phyloP scores from a whole-genome alignment of 2,113 vertebrate species.

The Ceyx cyanopectus region DNA sequence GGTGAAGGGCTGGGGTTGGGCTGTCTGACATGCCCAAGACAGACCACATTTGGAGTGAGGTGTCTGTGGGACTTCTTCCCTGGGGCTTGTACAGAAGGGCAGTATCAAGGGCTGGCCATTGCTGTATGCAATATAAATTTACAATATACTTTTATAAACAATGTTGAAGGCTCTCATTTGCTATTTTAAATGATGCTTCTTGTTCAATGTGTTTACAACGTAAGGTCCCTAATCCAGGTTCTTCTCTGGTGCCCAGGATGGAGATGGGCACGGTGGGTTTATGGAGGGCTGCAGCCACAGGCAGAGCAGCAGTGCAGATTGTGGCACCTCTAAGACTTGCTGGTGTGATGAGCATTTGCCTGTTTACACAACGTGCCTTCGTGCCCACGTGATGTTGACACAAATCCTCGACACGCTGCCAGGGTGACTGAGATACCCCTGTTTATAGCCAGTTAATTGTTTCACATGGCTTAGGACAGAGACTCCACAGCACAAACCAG shows the following conservation, averaged over 20 bases:
- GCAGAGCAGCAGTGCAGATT: accelerated
- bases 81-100: background rate
- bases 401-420: background rate
- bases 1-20: background rate
- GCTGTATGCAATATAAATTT: background rate
- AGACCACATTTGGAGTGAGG: background rate
- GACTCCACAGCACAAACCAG: background rate
- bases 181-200: background rate
- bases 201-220: background rate
- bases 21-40: accelerated
- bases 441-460: background rate
- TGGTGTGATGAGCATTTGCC: accelerated
- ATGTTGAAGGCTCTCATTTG: accelerated
- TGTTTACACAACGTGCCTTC: background rate
- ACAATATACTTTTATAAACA: background rate
- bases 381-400: background rate
- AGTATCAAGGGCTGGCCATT: background rate
- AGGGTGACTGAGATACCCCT: background rate
- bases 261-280: background rate
- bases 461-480: background rate
- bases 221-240: background rate
- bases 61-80: background rate
- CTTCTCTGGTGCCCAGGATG: background rate
- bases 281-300: accelerated
- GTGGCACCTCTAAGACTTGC: background rate